Base-by-base conservation (phyloP, 2,113 vertebrate genomes). In the Ophthalmolycus amberensis region DNA sequence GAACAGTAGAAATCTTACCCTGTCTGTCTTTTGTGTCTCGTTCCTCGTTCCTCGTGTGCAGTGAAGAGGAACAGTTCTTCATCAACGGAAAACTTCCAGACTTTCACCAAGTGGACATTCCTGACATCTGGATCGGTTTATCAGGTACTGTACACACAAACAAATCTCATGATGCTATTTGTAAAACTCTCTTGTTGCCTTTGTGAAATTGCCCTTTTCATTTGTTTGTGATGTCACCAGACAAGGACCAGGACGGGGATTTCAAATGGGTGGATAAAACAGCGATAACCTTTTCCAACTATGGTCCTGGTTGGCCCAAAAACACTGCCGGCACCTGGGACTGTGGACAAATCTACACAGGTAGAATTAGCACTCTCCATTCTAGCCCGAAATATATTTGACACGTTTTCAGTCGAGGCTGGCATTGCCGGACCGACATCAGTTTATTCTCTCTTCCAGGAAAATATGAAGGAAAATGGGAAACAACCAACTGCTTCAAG, bases 271-370 rank as follows among this genome's bases (percentile, higher is more conserved):
- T 91, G 73, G 95, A 96, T 86, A 94, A 94, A 63, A 87, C 80
- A 0, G 6, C 6, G 0, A 18, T 94, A 9, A 56, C 25, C 0
- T 94, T 86, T 62, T 89, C 92, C 29, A 96, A 96, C 92, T 96
- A 95, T 68, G 94, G 86, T 38, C 15, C 87, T 0, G 86, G 89
- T 66, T 95, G 90, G 82, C 95, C 95, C 29, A 68, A 15, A 48
- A 94, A 96, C 89, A 95, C 93, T 0, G 67, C 42, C 2, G 42
- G 54, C 5, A 0, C 59, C 29, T 95, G 95, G 95, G 95, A 96
- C 88, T 96, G 95, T 83, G 95, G 94, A 5, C 95, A 96, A 83
- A 95, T 96, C 77, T 96, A 91, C 80, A 96, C 95, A 71, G 95
- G 95, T 96, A 46, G 63, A 86, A 62, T 11, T 20, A 0, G 3